Percentiles rank a stretch among this genome's conserved stretches.
Conservation (phyloP, 2,888 invertebrate species). For the Morpho helenor region DNA sequence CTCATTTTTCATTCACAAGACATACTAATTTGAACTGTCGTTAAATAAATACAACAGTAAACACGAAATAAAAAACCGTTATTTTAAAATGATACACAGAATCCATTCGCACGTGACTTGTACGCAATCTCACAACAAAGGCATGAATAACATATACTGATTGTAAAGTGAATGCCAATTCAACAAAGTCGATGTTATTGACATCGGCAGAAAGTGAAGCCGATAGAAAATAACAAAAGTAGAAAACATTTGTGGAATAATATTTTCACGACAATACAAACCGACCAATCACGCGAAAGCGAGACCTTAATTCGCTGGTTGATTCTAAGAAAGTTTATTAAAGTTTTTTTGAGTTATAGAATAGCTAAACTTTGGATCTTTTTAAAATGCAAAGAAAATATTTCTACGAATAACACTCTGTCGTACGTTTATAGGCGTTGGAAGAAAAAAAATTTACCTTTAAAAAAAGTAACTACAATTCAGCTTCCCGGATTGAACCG, state of each 20-base stretch:
- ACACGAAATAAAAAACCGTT: slow-evolving; percentile 13
- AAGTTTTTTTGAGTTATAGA: not conserved
- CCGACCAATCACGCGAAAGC: slow-evolving; percentile 16
- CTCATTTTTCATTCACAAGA: not conserved
- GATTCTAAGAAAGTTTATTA: slow-evolving; percentile 13
- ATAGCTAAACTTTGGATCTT: too few species aligned
- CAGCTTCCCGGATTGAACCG: slow-evolving; percentile 32
- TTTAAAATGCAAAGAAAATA: too few species aligned
- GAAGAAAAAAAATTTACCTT: too few species aligned
- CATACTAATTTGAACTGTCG: slow-evolving; percentile 1
- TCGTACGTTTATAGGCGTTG: too few species aligned
- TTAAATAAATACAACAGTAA: not conserved
- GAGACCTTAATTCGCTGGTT: not conserved
- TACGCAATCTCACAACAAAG: slow-evolving; percentile 17
- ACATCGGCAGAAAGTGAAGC: slow-evolving; percentile 24
- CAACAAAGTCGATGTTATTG: slow-evolving; percentile 29
- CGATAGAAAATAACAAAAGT: slow-evolving; percentile 22
- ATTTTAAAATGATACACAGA: slow-evolving; percentile 17
- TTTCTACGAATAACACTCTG: too few species aligned
- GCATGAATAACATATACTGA: slow-evolving; percentile 23
- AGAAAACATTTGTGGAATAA: slow-evolving; percentile 11
- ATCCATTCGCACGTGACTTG: slow-evolving; percentile 22
- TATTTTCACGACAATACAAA: slow-evolving; percentile 12
- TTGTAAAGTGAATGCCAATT: slow-evolving; percentile 39
- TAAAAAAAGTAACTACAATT: too few species aligned